Base-by-base conservation (phyloP, 2,797 vertebrate genomes). In the Halcyon smyrnensis region DNA sequence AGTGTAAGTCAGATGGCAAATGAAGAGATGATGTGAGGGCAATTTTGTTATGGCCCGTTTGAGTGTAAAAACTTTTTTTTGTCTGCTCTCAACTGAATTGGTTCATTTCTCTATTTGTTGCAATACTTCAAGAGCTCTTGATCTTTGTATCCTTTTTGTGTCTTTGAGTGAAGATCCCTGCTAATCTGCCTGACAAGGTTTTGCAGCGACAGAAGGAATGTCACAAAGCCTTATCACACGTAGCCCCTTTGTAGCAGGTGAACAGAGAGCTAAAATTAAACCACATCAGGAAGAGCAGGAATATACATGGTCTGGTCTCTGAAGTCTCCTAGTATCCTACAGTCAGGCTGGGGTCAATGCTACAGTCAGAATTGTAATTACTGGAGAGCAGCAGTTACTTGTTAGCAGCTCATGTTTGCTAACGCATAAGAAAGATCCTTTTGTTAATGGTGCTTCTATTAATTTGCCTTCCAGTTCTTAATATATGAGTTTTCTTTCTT, bases 131-230 rank as follows among this genome's bases (percentile, higher is more conserved):
- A 83, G 84, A 94, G 57, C 69, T 90, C 84, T 93, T 87, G 74
- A 86, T 71, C 89, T 95, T 82, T 75, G 53, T 68, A 60, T 94
- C 46, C 56, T 57, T 90, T 91, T 78, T 90, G 39, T 89, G 77
- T 32, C 32, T 67, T 74, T 84, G 74, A 93, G 64, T 78, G 71
- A 90, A 87, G 94, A 84, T 10, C 73, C 11, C 37, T 68, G 24
- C 37, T 89, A 73, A 90, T 78, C 83, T 87, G 34, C 84, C 48
- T 50, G 75, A 64, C n/a, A 41, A 84, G 63, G 67, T 69, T 92
- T 92, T 92, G 79, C 43, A 51, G 39, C n/a, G 11, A 36, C 16
- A 69, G 54, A 79, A 84, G 75, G 56, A 80, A 21, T 57, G 43
- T 65, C 65, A 76, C 78, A 90, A 80, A 86, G 37, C 56, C 32